phyloP scores from a whole-genome alignment of 64 coral and sea anemone genomes.

The Orbicella faveolata region DNA sequence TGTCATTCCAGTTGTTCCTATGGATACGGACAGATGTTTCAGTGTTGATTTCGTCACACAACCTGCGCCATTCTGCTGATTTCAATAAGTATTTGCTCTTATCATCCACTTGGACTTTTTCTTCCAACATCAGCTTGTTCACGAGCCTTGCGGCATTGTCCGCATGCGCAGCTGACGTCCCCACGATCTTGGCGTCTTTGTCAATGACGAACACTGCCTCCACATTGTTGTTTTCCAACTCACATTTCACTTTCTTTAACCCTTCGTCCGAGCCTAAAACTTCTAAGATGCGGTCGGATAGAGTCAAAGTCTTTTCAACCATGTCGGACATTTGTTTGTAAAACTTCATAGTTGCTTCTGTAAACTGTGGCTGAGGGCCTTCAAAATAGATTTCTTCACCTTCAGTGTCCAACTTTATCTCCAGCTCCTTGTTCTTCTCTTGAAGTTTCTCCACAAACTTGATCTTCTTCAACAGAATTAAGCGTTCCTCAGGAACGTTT shows the following conservation, averaged over 20 bases:
- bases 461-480: conserved; percentile 57
- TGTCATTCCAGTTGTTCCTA: conserved; percentile 44
- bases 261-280: conserved; percentile 39
- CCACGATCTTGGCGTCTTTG: conserved; percentile 24
- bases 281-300: conserved; percentile 30
- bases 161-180: conserved; percentile 35
- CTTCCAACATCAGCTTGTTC: conserved; percentile 40
- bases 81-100: conserved; percentile 34
- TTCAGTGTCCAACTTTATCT: conserved; percentile 48
- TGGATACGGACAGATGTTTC: conserved; percentile 12
- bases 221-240: conserved; percentile 37
- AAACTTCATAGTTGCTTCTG: conserved; percentile 27
- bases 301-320: background rate
- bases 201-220: conserved; percentile 59
- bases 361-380: conserved; percentile 48
- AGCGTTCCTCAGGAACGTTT: conserved; percentile 44
- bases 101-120: conserved; percentile 58
- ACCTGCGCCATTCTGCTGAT: conserved; percentile 38
- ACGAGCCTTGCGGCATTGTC: conserved; percentile 46
- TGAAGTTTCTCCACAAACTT: conserved; percentile 56
- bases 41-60: conserved; percentile 22
- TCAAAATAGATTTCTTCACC: conserved; percentile 31
- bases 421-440: conserved; percentile 34
- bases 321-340: conserved; percentile 9
- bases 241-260: conserved; percentile 28